A percentile compares a stretch with the other conserved stretches of the same genome.
Evolutionary conservation across 1,140 invertebrate genomes (phyloP).

Genomic region (Pseudomyrmex flavicornis): DNA sequence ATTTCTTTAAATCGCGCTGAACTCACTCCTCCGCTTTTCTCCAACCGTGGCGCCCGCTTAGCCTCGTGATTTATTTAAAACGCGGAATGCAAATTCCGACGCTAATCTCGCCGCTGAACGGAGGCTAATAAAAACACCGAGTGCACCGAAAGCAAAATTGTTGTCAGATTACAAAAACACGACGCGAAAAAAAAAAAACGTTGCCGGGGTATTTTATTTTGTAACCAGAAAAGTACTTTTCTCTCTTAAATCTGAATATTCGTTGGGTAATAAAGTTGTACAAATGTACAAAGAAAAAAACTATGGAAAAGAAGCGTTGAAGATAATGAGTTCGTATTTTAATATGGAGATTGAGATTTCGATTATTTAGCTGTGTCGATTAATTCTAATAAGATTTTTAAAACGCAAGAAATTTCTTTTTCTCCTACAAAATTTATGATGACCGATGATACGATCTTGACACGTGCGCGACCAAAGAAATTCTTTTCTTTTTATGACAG

Average conservation of each 20-base stretch:
- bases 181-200: neutral
- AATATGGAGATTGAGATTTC: neutral
- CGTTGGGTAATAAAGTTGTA: neutral
- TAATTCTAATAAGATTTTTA: neutral
- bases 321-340: too few species aligned
- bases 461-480: neutral
- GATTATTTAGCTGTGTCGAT: neutral
- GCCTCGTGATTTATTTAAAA: slow-evolving; percentile 27
- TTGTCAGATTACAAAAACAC: neutral
- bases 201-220: neutral
- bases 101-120: slow-evolving; percentile 47
- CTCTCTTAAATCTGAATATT: neutral
- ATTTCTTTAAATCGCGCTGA: slow-evolving; percentile 31
- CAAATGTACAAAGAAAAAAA: neutral
- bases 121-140: slow-evolving; percentile 35
- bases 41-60: slow-evolving; percentile 1
- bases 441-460: slow-evolving; percentile 26
- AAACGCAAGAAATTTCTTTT: neutral
- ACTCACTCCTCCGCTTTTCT: neutral
- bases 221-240: too few species aligned
- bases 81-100: slow-evolving; percentile 31
- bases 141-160: slow-evolving; percentile 26
- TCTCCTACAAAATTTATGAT: neutral
- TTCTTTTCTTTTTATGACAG: neutral
- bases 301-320: neutral